A percentile compares a stretch with the other conserved stretches of the same genome.
phyloP scores from a whole-genome alignment of 2,797 vertebrate species.

The Diplodus puntazzo region DNA sequence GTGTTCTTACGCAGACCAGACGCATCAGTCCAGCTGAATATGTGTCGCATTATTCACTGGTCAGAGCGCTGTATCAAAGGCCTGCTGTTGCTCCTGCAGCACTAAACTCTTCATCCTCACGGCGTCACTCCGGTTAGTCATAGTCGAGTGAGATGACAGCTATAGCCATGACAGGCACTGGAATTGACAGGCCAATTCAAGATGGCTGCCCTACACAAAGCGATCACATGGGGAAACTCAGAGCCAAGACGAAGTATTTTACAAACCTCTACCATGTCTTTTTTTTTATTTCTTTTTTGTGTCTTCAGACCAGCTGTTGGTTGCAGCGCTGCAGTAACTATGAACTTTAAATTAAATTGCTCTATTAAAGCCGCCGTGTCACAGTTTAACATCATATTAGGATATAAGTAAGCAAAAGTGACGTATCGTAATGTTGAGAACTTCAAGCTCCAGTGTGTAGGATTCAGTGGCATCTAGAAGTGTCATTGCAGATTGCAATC shows the following conservation, averaged over 20 bases:
- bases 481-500: too few species aligned
- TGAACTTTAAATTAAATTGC: neutral
- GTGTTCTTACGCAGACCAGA: conserved; percentile 38
- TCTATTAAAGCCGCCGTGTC: neutral
- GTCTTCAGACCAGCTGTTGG: conserved; percentile 1
- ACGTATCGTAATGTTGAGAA: neutral
- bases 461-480: too few species aligned
- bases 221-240: conserved; percentile 7
- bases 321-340: neutral
- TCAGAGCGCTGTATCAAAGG: conserved; percentile 37
- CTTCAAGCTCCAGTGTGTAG: too few species aligned
- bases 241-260: neutral
- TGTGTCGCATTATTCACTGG: conserved; percentile 57
- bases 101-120: conserved; percentile 32
- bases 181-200: conserved; percentile 66
- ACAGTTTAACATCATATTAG: neutral
- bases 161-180: conserved; percentile 46
- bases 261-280: too few species aligned
- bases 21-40: conserved; percentile 45
- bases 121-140: conserved; percentile 47
- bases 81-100: conserved; percentile 22
- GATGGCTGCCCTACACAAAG: conserved; percentile 58
- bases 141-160: conserved; percentile 43
- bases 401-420: neutral
- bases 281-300: neutral